Base-by-base conservation (phyloP, 2,113 vertebrate species). In the Corythoichthys intestinalis region DNA sequence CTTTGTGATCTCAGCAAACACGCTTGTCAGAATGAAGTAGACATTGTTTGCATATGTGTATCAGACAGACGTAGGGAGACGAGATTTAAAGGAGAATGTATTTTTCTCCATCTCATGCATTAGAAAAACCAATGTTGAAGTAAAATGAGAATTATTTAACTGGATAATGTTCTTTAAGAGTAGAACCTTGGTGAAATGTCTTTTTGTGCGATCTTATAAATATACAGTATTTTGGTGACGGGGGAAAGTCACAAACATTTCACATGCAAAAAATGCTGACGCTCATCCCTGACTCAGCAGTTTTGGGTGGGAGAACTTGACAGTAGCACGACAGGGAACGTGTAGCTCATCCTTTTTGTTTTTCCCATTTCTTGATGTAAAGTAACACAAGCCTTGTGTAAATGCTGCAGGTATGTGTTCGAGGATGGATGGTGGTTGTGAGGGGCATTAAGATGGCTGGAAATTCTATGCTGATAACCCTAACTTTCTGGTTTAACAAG, bases 1-100 rank as follows among this genome's bases (percentile, higher is more conserved):
- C 81, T 75, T 70, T 64, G 71, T 54, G 81, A 82, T 81, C 85
- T 81, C 65, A 2, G 76, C 74, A 83, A 85, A 78, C 72, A 80
- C 64, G 57, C n/a, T 60, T 12, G 72, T 73, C 73, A 70, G 79
- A 69, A 10, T 0, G 37, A 67, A 54, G 54, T 62, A 65, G 65
- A 70, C 50, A 20, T 0, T 0, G 1, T 44, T 38, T 58, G 61
- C 35, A 60, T n/a, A 48, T 65, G 66, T 53, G 57, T 52, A 37
- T 13, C 34, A 35, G 34, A 58, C 56, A 37, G 54, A 35, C 52
- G 8, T 12, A 12, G 4, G 34, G 54, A 57, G 2, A 57, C 5
- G 54, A 65, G 37, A 50, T 15, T 9, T 4, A 35, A 34, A 65
- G 12, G 11, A 46, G 53, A 58, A 37, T 12, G 11, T 41, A 20